Conservation (phyloP, 2,888 invertebrate genomes). For the Caradrina kadenii region DNA sequence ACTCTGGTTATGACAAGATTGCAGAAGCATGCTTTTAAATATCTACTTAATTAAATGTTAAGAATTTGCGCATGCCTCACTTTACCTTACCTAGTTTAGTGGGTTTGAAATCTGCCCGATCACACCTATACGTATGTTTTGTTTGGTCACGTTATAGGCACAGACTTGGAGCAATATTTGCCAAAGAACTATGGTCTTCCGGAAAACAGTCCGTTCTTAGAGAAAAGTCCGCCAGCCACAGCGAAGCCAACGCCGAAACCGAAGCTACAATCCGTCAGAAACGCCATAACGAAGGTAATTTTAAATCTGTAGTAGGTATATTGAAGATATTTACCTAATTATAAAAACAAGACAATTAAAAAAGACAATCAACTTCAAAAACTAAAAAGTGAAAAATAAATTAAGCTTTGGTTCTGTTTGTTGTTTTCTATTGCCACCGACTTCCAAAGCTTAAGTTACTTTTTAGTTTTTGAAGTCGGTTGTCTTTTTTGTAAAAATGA, state of each 20-base stretch:
- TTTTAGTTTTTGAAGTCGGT: too few species aligned
- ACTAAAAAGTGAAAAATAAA: too few species aligned
- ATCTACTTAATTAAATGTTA: slow-evolving; percentile 14
- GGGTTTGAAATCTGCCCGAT: slow-evolving; percentile 7
- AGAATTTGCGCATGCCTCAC: slow-evolving; percentile 32
- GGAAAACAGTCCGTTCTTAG: slow-evolving; percentile 87
- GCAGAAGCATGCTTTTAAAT: slow-evolving; percentile 40
- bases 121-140: slow-evolving; percentile 41
- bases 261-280: slow-evolving; percentile 78
- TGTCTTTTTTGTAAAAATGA: too few species aligned
- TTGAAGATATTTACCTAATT: too few species aligned
- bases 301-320: slow-evolving; percentile 5
- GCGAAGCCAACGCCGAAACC: slow-evolving; percentile 82
- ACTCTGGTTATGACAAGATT: slow-evolving; percentile 20
- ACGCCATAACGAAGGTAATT: slow-evolving; percentile 82
- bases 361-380: too few species aligned
- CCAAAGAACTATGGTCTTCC: slow-evolving; percentile 92
- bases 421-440: too few species aligned
- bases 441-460: too few species aligned
- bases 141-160: slow-evolving; percentile 81
- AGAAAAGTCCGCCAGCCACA: slow-evolving; percentile 87
- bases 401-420: too few species aligned
- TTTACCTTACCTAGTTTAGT: not conserved
- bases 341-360: too few species aligned
- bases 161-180: slow-evolving; percentile 91